Evolutionary conservation across 23 tunicate genomes (phyloP).

Genomic region (Halocynthia aurantium): DNA sequence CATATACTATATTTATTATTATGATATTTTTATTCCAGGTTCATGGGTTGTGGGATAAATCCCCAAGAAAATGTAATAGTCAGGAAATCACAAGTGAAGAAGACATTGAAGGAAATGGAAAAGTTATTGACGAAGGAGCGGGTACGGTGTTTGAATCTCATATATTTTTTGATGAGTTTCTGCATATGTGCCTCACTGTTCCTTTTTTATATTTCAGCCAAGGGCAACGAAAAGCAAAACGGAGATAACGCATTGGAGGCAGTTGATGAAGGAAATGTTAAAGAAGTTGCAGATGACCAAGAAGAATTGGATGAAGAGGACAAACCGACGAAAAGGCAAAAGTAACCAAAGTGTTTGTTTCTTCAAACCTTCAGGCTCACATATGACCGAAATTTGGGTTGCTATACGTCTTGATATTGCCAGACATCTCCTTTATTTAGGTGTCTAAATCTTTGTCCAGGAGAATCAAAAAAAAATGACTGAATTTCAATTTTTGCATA

Average conservation of each 20-base stretch:
- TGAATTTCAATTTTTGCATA: too few relatives aligned
- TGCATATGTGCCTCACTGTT: background rate
- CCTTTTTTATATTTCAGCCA: background rate
- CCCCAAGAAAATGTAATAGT: background rate
- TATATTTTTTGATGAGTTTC: background rate
- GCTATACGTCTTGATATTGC: too few relatives aligned
- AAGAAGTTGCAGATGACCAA: background rate
- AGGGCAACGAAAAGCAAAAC: background rate
- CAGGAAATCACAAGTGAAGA: background rate
- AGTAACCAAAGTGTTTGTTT: too few relatives aligned
- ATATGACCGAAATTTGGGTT: too few relatives aligned
- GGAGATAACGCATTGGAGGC: conserved; percentile 8
- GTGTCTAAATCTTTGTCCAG: background rate
- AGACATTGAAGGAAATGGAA: background rate
- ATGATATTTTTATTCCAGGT: conserved; percentile 20
- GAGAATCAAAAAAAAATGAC: too few relatives aligned
- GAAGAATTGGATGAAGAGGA: too few relatives aligned
- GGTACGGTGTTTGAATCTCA: background rate
- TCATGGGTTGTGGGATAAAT: conserved; percentile 77
- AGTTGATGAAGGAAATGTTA: background rate
- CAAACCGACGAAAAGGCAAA: background rate
- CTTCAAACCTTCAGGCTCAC: too few relatives aligned
- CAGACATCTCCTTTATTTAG: too few relatives aligned
- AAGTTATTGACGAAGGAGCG: background rate
- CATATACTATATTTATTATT: background rate